A percentile compares a stretch with the other conserved stretches of the same genome.
Conservation (phyloP, 92 coral and sea anemone species). For the Ricordea florida region DNA sequence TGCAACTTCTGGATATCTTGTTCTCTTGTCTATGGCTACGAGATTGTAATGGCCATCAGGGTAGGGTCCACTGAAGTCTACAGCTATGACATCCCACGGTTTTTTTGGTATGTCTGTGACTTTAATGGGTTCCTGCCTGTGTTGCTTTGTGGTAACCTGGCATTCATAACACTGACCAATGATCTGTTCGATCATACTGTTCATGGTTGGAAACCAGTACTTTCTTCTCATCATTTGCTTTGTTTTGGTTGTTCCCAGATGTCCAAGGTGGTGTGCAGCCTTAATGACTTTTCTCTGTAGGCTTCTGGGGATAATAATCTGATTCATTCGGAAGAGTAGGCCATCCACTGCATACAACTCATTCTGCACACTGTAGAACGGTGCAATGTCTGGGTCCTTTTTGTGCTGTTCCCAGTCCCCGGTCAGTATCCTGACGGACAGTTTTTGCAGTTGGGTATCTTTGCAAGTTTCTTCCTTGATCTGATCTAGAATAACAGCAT, state of each 20-base stretch:
- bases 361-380: conserved; percentile 4
- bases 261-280: conserved; percentile 52
- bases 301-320: conserved; percentile 37
- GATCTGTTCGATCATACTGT: conserved; percentile 46
- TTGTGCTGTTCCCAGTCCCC: conserved; percentile 54
- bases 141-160: conserved; percentile 46
- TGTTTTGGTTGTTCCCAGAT: conserved; percentile 59
- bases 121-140: conserved; percentile 32
- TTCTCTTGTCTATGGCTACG: conserved; percentile 43
- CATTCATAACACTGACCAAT: conserved; percentile 52
- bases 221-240: conserved; percentile 53
- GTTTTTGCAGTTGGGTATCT: conserved; percentile 34
- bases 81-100: conserved; percentile 45
- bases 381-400: conserved; percentile 32
- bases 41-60: conserved; percentile 41
- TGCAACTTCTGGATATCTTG: conserved; percentile 37
- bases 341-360: conserved; percentile 34
- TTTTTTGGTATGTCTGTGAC: conserved; percentile 26
- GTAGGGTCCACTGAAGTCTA: conserved; percentile 57
- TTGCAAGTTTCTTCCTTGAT: conserved; percentile 46
- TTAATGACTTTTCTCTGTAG: conserved; percentile 56
- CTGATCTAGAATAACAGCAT: conserved; percentile 21
- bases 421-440: neutral
- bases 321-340: conserved; percentile 24
- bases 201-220: conserved; percentile 62